Evolutionary conservation across 2,888 invertebrate species (phyloP).

Genomic region (Drosophila recens): DNA sequence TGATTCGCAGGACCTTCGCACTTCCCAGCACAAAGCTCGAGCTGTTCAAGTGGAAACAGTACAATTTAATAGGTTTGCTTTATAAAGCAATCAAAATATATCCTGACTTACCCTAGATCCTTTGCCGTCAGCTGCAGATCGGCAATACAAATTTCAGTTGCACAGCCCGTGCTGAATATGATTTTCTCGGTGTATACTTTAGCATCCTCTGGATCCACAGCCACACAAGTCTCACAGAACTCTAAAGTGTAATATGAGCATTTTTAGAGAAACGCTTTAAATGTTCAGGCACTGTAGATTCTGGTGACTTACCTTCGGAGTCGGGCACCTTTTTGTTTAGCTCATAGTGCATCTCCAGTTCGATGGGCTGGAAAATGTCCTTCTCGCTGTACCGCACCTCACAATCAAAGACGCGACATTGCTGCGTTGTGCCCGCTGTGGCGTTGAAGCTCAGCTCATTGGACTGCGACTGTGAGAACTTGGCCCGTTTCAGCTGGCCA

Average conservation of each 20-base stretch:
- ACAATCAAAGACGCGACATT: conserved; percentile 81
- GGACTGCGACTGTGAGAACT: conserved; percentile 72
- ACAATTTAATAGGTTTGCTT: too few relatives aligned
- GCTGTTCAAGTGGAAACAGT: conserved; percentile 49
- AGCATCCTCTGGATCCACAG: conserved; percentile 84
- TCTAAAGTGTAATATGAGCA: conserved; percentile 45
- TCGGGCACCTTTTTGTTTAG: conserved; percentile 82
- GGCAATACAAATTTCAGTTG: conserved; percentile 83
- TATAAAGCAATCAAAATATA: background rate
- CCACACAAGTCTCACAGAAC: conserved; percentile 84
- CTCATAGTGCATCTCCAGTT: conserved; percentile 84
- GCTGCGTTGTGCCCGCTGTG: conserved; percentile 68
- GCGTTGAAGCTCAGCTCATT: conserved; percentile 81
- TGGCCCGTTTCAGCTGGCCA: conserved; percentile 82
- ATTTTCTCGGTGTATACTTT: conserved; percentile 82
- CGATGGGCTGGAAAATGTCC: conserved; percentile 85
- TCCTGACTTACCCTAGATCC: conserved; percentile 70
- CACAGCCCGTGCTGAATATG: conserved; percentile 85
- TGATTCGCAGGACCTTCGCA: conserved; percentile 77
- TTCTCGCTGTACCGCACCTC: conserved; percentile 82
- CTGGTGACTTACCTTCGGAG: conserved; percentile 71
- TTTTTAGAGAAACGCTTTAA: background rate
- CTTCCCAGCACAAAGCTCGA: conserved; percentile 83
- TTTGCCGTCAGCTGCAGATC: conserved; percentile 81
- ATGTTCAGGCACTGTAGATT: background rate